Percentiles rank a stretch among this genome's conserved stretches.
phyloP scores from a whole-genome alignment of 2,113 vertebrate genomes.

The Podarcis muralis region DNA sequence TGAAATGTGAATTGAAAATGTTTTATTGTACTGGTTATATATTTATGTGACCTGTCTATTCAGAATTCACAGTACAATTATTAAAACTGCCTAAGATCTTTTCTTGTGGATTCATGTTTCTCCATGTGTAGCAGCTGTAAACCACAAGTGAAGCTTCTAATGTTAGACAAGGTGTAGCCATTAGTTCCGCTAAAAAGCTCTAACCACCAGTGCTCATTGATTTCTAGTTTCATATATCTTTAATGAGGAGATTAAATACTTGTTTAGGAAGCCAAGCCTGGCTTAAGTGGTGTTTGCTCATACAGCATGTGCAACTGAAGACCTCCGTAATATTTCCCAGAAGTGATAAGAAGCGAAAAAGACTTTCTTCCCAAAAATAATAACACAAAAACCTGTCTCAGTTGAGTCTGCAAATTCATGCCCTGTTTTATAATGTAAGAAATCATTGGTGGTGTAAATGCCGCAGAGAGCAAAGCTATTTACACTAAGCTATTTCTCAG shows the following conservation, averaged over 20 bases:
- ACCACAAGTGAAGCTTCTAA: conserved; percentile 85
- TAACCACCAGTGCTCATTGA: conserved; percentile 90
- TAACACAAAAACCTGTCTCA: background rate
- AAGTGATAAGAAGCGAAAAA: conserved; percentile 70
- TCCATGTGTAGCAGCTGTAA: conserved; percentile 81
- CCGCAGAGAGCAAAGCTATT: conserved; percentile 20
- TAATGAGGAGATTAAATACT: conserved; percentile 99
- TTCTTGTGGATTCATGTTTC: conserved; percentile 74
- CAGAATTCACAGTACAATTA: conserved; percentile 67
- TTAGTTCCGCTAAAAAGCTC: conserved; percentile 87
- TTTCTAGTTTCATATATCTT: conserved; percentile 99
- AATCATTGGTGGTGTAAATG: conserved; percentile 53
- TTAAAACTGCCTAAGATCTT: conserved; percentile 60
- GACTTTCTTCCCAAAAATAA: conserved; percentile 49
- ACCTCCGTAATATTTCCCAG: conserved; percentile 80
- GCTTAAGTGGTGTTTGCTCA: conserved; percentile 88
- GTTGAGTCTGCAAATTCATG: conserved; percentile 35
- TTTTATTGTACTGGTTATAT: conserved; percentile 53
- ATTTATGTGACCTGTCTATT: conserved; percentile 65
- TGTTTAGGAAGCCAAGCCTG: conserved; percentile 93
- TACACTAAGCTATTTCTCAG: background rate
- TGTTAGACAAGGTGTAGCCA: conserved; percentile 95
- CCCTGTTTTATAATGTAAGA: conserved; percentile 35
- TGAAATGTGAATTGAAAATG: conserved; percentile 59
- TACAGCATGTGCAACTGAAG: conserved; percentile 78